Conservation (phyloP, 2,888 invertebrate species). For the Pyrochroa serraticornis region DNA sequence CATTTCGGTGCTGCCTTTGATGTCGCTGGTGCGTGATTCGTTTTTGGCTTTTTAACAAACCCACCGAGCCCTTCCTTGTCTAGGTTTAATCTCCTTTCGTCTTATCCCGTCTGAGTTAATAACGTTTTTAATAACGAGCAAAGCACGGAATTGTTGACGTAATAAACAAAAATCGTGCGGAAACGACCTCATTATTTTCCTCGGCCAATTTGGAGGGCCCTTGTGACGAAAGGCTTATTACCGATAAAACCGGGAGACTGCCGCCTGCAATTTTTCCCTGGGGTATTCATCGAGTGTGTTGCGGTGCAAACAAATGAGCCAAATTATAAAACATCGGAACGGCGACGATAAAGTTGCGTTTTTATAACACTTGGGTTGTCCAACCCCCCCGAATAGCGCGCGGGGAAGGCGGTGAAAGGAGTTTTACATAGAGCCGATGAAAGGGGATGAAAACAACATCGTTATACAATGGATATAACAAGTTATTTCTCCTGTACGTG, state of each 20-base stretch:
- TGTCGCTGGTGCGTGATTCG: conserved; percentile 41
- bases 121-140: conserved; percentile 8
- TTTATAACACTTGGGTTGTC: conserved; percentile 16
- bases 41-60: conserved; percentile 48
- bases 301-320: conserved; percentile 45
- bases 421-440: conserved; percentile 53
- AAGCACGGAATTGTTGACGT: not conserved
- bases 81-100: conserved; percentile 11
- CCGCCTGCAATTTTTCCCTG: conserved; percentile 55
- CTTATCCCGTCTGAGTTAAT: conserved; percentile 2
- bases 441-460: conserved; percentile 57
- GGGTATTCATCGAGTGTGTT: conserved; percentile 49
- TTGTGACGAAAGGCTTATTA: conserved; percentile 27
- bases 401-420: conserved; percentile 25
- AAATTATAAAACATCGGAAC: conserved; percentile 44
- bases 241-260: not conserved
- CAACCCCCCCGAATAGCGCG: conserved; percentile 5
- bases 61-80: conserved; percentile 18
- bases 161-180: not conserved
- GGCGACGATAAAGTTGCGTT: conserved; percentile 35
- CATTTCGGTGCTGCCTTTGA: conserved; percentile 46
- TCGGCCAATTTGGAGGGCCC: conserved; percentile 15
- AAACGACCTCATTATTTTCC: conserved; percentile 1
- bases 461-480: conserved; percentile 59
- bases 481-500: conserved; percentile 59